phyloP scores from a whole-genome alignment of 2,797 vertebrate genomes.

The Pseudochaenichthys georgianus region DNA sequence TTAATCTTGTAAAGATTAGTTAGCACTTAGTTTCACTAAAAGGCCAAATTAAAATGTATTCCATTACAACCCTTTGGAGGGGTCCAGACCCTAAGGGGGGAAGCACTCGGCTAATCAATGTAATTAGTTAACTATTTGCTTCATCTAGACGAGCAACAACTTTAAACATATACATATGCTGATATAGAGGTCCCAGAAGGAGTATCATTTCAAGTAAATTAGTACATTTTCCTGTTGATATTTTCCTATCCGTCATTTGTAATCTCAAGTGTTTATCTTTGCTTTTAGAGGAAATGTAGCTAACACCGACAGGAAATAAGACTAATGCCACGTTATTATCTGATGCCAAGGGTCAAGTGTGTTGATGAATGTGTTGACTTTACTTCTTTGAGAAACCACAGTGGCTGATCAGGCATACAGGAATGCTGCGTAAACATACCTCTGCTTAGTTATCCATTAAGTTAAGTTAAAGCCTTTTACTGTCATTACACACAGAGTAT shows the following conservation, averaged over 20 bases:
- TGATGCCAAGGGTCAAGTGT: background rate
- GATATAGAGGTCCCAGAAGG: too few relatives aligned
- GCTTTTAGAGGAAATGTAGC: background rate
- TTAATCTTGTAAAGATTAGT: constrained; percentile 8
- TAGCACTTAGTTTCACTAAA: background rate
- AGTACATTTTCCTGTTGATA: background rate
- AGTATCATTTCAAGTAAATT: too few relatives aligned
- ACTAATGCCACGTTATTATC: background rate
- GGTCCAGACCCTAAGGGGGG: background rate
- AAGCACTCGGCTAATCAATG: background rate
- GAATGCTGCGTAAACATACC: constrained; percentile 28
- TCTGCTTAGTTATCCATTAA: constrained; percentile 10
- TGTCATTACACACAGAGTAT: too few relatives aligned
- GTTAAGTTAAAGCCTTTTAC: too few relatives aligned
- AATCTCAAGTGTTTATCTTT: background rate
- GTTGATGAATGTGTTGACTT: constrained; percentile 3
- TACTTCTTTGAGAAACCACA: constrained; percentile 2
- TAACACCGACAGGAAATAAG: background rate
- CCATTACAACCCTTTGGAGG: background rate
- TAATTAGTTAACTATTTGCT: background rate
- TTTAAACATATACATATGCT: background rate
- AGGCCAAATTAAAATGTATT: too few relatives aligned
- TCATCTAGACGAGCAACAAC: background rate
- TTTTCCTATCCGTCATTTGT: background rate
- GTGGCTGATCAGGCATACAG: constrained; percentile 4